Percentiles rank a stretch among this genome's conserved stretches.
phyloP scores from a whole-genome alignment of 2,888 invertebrate genomes.

The Pheosia gnoma region DNA sequence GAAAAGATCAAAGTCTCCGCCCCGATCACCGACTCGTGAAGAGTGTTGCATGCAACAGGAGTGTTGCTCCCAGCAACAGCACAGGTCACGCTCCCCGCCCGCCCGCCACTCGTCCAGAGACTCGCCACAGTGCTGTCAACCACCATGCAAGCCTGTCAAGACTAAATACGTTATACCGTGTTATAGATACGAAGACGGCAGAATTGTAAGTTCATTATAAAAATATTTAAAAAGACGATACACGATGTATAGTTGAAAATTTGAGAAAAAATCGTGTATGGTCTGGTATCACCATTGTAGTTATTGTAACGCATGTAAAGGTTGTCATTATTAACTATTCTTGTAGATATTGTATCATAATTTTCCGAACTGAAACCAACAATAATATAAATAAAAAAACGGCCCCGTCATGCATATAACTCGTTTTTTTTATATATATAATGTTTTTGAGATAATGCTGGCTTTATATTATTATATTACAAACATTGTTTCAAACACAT shows the following conservation, averaged over 20 bases:
- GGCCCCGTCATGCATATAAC: background rate
- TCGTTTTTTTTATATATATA: too few relatives aligned
- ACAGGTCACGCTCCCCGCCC: slow-evolving; percentile 13
- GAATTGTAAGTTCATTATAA: slow-evolving; percentile 69
- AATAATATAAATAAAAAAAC: background rate
- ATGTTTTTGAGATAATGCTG: too few relatives aligned
- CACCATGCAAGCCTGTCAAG: slow-evolving; percentile 54
- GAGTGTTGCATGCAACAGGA: slow-evolving; percentile 12
- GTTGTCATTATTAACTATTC: too few relatives aligned
- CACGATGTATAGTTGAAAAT: background rate
- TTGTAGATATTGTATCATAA: background rate
- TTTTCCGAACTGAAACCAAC: slow-evolving; percentile 15
- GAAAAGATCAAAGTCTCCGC: slow-evolving; percentile 21
- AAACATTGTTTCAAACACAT: background rate
- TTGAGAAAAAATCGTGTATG: background rate
- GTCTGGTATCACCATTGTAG: background rate
- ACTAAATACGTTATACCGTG: slow-evolving; percentile 78
- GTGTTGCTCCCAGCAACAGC: slow-evolving; percentile 17
- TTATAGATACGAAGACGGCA: slow-evolving; percentile 77
- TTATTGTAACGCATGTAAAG: too few relatives aligned
- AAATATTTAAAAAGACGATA: slow-evolving; percentile 1
- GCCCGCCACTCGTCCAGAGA: background rate
- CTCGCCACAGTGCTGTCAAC: slow-evolving; percentile 29
- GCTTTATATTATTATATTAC: background rate
- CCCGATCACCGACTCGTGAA: slow-evolving; percentile 16